Base-by-base conservation (phyloP, 30 jellyfish, hydroid and myxozoan species). In the Turritopsis dohrnii region DNA sequence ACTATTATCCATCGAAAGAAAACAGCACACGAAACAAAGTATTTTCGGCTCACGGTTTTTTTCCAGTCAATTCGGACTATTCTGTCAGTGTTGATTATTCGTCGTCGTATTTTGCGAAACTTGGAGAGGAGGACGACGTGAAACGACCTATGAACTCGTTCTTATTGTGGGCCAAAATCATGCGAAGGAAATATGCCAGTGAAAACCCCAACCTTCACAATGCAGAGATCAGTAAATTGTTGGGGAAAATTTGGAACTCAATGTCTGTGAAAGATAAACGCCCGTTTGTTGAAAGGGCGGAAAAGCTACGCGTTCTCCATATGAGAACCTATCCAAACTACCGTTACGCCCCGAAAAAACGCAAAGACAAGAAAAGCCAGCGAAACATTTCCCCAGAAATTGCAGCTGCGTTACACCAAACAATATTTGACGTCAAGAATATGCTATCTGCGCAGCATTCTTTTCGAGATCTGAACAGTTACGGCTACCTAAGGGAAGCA, bases 131-230 rank as follows among this genome's bases (percentile, higher is more conserved):
- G 22, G 91, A 88, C 0, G 92, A 88, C n/a, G 99, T 94, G 28
- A 94, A 94, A 84, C 79, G 99, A 26, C 99, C 99, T 21, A 94
- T 94, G 99, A 94, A 88, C 72, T 88, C 96, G 65, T 94, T 94
- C 71, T 75, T 94, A 65, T 84, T 94, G 60, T 94, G 99, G 99
- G 97, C 99, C 52, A 94, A 94, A 89, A 89, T 94, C 27, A 94
- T 89, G 97, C 82, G 99, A 60, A 94, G 88, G 85, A 89, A 86
- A 75, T 94, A 83, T 76, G 97, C 99, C 0, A 89, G 90, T 41
- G 96, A 94, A 53, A 88, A 94, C 85, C 99, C 99, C 76, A 82
- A 89, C 85, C 79, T 94, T 90, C 99, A 94, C 69, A 94, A 94
- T 83, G 97, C 99, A 7, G 96, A 94, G 81, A 86, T 94, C 31